phyloP scores from a whole-genome alignment of 2,113 vertebrate genomes.

The Cavia porcellus region DNA sequence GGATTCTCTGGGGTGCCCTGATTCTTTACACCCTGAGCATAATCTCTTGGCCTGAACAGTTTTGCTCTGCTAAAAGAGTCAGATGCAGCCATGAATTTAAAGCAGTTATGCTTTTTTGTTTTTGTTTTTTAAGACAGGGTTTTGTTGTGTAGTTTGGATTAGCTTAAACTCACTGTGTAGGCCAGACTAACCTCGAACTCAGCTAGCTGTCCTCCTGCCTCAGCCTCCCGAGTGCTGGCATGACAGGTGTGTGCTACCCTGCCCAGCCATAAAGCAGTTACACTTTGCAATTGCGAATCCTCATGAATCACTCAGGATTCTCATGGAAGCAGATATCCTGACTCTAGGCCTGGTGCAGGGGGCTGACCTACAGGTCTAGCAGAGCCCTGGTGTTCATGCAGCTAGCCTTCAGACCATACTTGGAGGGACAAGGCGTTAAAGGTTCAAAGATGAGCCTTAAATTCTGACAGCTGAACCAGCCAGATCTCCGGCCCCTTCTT shows the following conservation, averaged over 20 bases:
- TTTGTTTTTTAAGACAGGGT: background rate
- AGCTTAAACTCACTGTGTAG: background rate
- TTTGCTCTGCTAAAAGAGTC: background rate
- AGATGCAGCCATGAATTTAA: background rate
- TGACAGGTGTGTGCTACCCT: background rate
- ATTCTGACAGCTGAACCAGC: background rate
- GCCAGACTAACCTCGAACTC: background rate
- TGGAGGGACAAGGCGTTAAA: background rate
- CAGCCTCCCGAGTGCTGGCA: background rate
- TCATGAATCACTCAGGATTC: background rate
- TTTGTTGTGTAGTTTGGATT: background rate
- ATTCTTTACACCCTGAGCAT: background rate
- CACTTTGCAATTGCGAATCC: background rate
- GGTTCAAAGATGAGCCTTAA: background rate
- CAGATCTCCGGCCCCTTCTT: background rate
- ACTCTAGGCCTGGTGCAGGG: background rate
- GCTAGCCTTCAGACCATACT: background rate
- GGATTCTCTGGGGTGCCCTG: background rate
- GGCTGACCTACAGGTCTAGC: background rate
- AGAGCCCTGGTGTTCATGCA: background rate
- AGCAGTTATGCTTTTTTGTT: background rate
- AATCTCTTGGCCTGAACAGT: background rate
- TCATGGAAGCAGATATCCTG: background rate
- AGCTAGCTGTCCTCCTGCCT: background rate
- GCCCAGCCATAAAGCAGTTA: background rate